phyloP scores from a whole-genome alignment of 2,113 vertebrate genomes.

The Prolemur simus region DNA sequence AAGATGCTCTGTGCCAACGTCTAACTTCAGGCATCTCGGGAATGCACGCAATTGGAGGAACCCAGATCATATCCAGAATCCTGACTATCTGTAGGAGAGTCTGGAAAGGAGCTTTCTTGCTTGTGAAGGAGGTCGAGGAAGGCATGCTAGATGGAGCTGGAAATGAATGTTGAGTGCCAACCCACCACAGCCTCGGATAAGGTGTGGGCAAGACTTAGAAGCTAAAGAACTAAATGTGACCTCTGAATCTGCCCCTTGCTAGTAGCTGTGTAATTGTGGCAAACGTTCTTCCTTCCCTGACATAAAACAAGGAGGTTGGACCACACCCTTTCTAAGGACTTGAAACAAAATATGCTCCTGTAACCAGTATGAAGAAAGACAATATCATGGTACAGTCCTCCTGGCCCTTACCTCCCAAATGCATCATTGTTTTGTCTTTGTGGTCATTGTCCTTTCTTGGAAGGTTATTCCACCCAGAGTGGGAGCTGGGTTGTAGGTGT shows the following conservation, averaged over 20 bases:
- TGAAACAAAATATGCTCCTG: not conserved
- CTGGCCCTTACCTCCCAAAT: not conserved
- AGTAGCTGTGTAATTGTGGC: not conserved
- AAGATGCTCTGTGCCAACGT: not conserved
- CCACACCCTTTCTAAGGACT: not conserved
- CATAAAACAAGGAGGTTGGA: not conserved
- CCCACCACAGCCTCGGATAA: not conserved
- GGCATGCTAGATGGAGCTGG: not conserved
- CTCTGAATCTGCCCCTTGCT: fast-evolving
- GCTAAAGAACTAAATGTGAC: not conserved
- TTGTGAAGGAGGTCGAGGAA: not conserved
- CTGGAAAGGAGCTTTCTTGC: not conserved
- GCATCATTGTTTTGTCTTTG: not conserved
- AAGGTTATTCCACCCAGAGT: not conserved
- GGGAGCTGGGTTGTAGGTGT: not conserved
- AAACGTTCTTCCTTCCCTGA: not conserved
- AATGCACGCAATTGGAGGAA: not conserved
- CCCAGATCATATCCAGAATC: not conserved
- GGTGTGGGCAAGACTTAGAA: too few species aligned
- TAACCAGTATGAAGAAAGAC: not conserved
- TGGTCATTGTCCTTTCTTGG: not conserved
- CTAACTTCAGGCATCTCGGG: not conserved
- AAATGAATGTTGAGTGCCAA: not conserved
- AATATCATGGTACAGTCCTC: not conserved
- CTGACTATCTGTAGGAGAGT: not conserved